Evolutionary conservation across 2,888 invertebrate genomes (phyloP).

Genomic region (Beris chalybata): DNA sequence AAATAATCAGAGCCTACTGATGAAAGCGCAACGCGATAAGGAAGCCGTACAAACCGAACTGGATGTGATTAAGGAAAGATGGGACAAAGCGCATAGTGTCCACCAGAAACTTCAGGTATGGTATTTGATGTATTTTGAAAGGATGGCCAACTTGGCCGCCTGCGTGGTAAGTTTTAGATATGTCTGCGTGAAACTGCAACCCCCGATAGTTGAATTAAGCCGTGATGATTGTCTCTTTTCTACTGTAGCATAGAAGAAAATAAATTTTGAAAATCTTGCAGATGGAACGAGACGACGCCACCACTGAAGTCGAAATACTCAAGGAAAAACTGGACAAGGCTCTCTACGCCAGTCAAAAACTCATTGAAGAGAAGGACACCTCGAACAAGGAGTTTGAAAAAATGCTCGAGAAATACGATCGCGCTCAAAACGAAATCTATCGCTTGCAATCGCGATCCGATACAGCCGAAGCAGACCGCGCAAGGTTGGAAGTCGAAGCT

Average conservation of each 20-base stretch:
- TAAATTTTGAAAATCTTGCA: slow-evolving; percentile 2
- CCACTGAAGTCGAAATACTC: slow-evolving; percentile 81
- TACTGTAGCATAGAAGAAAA: neutral
- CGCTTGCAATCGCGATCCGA: slow-evolving; percentile 87
- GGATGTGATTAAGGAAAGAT: slow-evolving; percentile 82
- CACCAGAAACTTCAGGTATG: slow-evolving; percentile 82
- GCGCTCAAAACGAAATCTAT: slow-evolving; percentile 87
- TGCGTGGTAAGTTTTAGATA: too few species aligned
- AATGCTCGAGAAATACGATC: slow-evolving; percentile 89
- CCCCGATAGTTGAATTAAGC: too few species aligned
- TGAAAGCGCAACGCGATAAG: slow-evolving; percentile 80
- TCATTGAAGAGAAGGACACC: slow-evolving; percentile 83
- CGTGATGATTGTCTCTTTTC: neutral
- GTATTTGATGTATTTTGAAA: neutral
- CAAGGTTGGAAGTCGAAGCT: slow-evolving; percentile 79
- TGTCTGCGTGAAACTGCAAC: too few species aligned
- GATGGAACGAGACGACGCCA: slow-evolving; percentile 69
- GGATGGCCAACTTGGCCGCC: too few species aligned
- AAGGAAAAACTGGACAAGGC: slow-evolving; percentile 91
- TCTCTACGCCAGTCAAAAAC: slow-evolving; percentile 77
- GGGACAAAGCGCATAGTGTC: slow-evolving; percentile 82
- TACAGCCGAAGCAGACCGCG: slow-evolving; percentile 83
- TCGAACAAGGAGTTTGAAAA: slow-evolving; percentile 91
- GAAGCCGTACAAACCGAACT: slow-evolving; percentile 84
- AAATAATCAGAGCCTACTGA: slow-evolving; percentile 76